Percentiles rank a stretch among this genome's conserved stretches.
phyloP scores from a whole-genome alignment of 2,888 invertebrate genomes.

The Tiliacea aurago region DNA sequence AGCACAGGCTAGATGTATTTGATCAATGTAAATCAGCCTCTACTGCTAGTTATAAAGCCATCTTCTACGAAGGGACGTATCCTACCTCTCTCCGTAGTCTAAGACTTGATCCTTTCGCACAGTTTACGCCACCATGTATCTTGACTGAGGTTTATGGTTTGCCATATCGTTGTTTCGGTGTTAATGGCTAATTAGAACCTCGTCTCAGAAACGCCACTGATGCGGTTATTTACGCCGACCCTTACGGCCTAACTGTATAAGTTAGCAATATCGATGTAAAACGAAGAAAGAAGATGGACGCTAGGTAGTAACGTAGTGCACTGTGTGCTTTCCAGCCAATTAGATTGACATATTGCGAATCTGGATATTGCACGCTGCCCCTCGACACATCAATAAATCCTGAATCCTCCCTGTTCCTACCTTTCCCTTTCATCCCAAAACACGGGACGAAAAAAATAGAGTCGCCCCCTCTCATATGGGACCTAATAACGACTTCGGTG shows the following conservation, averaged over 20 bases:
- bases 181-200: slow-evolving; percentile 32
- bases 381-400: slow-evolving; percentile 37
- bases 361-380: slow-evolving; percentile 29
- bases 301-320: not conserved
- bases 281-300: not conserved
- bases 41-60: not conserved
- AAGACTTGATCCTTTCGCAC: not conserved
- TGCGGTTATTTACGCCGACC: slow-evolving; percentile 5
- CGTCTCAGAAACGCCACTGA: slow-evolving; percentile 5
- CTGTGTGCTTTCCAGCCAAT: slow-evolving; percentile 10
- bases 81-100: too few species aligned
- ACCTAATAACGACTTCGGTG: slow-evolving; percentile 43
- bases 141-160: slow-evolving; percentile 20
- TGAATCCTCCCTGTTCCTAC: slow-evolving; percentile 10
- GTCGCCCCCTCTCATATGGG: slow-evolving; percentile 39
- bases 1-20: not conserved
- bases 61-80: too few species aligned
- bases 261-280: not conserved
- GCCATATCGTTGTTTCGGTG: slow-evolving; percentile 2
- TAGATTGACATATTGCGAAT: slow-evolving; percentile 20
- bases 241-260: not conserved
- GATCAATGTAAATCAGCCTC: not conserved
- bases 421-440: slow-evolving; percentile 7
- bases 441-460: slow-evolving; percentile 29
- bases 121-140: not conserved